phyloP scores from a whole-genome alignment of 2,888 invertebrate genomes.

The Pterobdella sp. region DNA sequence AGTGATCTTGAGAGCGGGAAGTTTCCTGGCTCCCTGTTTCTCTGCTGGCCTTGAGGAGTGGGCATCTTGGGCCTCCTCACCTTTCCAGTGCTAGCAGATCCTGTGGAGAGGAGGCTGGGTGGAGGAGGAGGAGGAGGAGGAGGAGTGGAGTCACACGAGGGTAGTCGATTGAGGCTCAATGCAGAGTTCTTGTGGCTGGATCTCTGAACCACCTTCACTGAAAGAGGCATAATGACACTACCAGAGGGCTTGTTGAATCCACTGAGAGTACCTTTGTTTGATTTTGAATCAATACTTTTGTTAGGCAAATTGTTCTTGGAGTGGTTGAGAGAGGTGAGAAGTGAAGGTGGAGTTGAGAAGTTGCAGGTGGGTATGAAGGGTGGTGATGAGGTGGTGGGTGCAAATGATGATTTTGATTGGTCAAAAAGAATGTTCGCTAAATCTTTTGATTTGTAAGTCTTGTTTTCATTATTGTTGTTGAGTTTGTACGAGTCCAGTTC shows the following conservation, averaged over 20 bases:
- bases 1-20: slow-evolving; percentile 7
- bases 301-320: background rate
- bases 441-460: background rate
- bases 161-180: background rate
- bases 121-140: slow-evolving; percentile 8
- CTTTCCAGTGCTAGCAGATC: background rate
- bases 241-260: background rate
- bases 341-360: background rate
- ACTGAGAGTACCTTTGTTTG: background rate
- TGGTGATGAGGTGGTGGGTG: slow-evolving; percentile 10
- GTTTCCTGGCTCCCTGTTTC: background rate
- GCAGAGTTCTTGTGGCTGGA: slow-evolving; percentile 5
- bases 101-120: slow-evolving; percentile 5
- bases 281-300: background rate
- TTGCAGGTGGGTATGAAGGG: background rate
- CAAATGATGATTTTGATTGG: slow-evolving; percentile 16
- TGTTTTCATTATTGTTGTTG: slow-evolving; percentile 1
- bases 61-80: background rate
- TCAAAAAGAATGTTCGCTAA: background rate
- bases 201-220: slow-evolving; percentile 20
- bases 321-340: background rate
- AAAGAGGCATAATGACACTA: slow-evolving; percentile 18
- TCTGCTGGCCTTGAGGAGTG: background rate
- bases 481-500: slow-evolving; percentile 1
- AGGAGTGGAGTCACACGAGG: background rate